These are phyloP conservation scores for Clarias fuscus DNA, from an alignment of 2,797 vertebrate genomes.

Conservation along the genomic window DNA sequence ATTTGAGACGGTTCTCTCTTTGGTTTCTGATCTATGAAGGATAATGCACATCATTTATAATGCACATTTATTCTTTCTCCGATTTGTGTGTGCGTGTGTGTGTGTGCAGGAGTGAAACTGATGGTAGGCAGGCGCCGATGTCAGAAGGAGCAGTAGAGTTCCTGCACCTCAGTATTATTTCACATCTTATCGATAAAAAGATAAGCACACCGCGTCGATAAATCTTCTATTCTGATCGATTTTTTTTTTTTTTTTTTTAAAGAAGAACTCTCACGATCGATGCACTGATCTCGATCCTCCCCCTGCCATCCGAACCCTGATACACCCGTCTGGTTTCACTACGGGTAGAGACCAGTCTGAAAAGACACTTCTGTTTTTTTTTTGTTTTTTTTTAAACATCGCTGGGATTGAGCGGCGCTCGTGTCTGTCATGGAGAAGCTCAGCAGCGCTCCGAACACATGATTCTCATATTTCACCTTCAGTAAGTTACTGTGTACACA, in stretches of 20 bases:
- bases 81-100: background rate
- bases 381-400: background rate
- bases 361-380: background rate
- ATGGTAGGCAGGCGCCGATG: background rate
- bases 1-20: background rate
- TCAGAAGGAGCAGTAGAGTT: background rate
- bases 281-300: background rate
- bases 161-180: background rate
- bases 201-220: background rate
- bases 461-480: constrained; percentile 20
- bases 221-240: background rate
- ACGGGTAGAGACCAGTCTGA: background rate
- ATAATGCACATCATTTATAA: background rate
- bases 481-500: constrained; percentile 13
- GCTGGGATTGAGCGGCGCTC: background rate
- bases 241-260: background rate
- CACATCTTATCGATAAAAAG: background rate
- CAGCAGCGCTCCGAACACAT: background rate
- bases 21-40: background rate
- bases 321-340: background rate
- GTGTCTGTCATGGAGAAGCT: background rate
- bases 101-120: background rate
- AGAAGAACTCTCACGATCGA: background rate
- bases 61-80: background rate
- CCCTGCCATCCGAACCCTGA: background rate